Conservation (phyloP, 1,140 invertebrate genomes). For the Caenorhabditis latens region DNA sequence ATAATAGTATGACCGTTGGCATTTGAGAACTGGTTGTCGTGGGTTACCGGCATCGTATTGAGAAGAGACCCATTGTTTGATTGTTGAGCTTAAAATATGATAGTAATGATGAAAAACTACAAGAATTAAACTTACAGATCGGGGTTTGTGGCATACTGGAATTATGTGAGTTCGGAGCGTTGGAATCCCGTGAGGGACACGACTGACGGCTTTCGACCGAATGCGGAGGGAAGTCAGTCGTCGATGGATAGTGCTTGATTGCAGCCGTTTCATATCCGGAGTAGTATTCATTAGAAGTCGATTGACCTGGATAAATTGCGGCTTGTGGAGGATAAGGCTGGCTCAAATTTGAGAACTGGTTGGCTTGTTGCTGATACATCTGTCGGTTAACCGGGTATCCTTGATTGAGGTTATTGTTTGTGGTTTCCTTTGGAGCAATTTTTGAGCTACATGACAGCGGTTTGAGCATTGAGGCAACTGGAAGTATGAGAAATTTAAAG, state of each 20-base stretch:
- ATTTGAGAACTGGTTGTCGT: background rate
- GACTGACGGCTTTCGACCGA: conserved; percentile 22
- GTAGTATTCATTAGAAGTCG: background rate
- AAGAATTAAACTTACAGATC: background rate
- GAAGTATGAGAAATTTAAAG: background rate
- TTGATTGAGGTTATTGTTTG: background rate
- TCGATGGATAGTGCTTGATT: background rate
- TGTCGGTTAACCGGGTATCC: background rate
- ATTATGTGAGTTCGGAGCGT: background rate
- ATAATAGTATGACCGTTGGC: background rate
- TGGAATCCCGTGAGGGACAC: background rate
- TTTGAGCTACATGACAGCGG: background rate
- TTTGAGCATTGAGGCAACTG: conserved; percentile 5
- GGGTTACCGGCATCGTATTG: conserved; percentile 18
- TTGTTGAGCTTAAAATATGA: conserved; percentile 13
- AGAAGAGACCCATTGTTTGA: conserved; percentile 1
- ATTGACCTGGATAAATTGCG: background rate
- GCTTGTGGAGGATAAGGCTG: background rate
- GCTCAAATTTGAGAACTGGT: background rate
- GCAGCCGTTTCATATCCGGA: background rate
- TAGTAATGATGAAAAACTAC: no score
- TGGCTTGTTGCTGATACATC: background rate
- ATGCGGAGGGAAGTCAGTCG: background rate
- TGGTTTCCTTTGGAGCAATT: background rate
- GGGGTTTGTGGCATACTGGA: conserved; percentile 37